Conservation (phyloP, 2,888 invertebrate genomes). For the Dione vanillae region DNA sequence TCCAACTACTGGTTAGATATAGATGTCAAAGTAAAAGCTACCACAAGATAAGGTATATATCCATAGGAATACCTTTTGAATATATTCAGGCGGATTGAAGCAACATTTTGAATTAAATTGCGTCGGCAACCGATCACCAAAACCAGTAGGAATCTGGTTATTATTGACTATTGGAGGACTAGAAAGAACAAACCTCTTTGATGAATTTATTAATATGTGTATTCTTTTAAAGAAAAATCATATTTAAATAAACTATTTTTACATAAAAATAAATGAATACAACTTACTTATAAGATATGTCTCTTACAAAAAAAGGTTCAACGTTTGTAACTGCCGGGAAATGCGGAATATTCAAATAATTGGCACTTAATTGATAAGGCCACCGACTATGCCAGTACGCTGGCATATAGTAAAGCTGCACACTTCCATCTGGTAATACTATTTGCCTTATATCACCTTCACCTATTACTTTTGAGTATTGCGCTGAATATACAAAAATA, state of each 20-base stretch:
- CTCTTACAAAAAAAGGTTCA: conserved; percentile 67
- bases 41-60: not conserved
- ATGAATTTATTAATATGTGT: too few species aligned
- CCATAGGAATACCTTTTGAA: conserved; percentile 43
- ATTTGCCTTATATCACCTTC: conserved; percentile 71
- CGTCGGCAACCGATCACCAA: conserved; percentile 23
- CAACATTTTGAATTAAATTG: conserved; percentile 24
- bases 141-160: conserved; percentile 24
- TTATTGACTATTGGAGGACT: conserved; percentile 28
- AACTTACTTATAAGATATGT: conserved; percentile 61
- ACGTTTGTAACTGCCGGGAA: conserved; percentile 47
- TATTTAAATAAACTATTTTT: too few species aligned
- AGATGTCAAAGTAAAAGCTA: not conserved
- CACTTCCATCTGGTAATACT: conserved; percentile 65
- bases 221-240: not conserved
- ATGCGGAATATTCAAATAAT: conserved; percentile 42
- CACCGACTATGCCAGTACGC: conserved; percentile 52
- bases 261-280: too few species aligned
- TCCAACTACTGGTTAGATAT: too few species aligned
- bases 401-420: conserved; percentile 69
- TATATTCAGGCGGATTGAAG: conserved; percentile 28
- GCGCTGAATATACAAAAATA: conserved; percentile 32
- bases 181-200: not conserved
- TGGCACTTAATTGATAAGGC: conserved; percentile 44
- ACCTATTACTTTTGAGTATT: conserved; percentile 62